A percentile compares a stretch with the other conserved stretches of the same genome.
phyloP scores from a whole-genome alignment of 2,113 vertebrate species.

The Perca fluviatilis region DNA sequence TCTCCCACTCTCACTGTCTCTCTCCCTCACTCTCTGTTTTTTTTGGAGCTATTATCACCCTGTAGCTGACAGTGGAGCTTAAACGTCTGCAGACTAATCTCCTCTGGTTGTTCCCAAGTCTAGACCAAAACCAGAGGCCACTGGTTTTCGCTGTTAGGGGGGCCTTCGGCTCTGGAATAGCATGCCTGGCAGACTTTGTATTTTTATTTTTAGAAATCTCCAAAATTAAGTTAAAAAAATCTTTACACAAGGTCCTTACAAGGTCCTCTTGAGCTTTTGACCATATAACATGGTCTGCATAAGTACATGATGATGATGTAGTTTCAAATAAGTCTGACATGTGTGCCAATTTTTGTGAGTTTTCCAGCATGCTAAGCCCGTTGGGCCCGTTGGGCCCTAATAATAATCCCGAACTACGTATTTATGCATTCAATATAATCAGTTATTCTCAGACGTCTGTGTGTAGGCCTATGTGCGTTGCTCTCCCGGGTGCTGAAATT shows the following conservation, averaged over 20 bases:
- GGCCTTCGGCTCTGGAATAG: not conserved
- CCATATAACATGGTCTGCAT: not conserved
- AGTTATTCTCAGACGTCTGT: too few species aligned
- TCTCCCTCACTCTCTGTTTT: not conserved
- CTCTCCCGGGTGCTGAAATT: too few species aligned
- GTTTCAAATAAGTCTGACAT: too few species aligned
- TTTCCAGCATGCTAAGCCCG: too few species aligned
- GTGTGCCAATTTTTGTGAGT: too few species aligned
- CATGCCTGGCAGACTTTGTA: not conserved
- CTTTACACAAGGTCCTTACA: not conserved
- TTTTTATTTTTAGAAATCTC: not conserved
- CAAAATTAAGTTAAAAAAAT: not conserved
- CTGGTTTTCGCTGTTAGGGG: not conserved
- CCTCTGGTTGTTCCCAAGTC: slow-evolving; percentile 39
- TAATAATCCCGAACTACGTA: too few species aligned
- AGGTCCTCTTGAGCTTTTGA: not conserved
- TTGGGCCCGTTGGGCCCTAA: too few species aligned
- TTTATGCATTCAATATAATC: too few species aligned
- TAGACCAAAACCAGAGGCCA: slow-evolving; percentile 15
- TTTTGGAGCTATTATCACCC: slow-evolving; percentile 18
- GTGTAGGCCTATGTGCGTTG: too few species aligned
- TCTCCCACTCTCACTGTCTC: slow-evolving; percentile 15
- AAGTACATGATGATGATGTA: not conserved
- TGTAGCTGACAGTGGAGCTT: slow-evolving; percentile 36
- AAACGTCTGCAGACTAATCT: slow-evolving; percentile 27